These are phyloP conservation scores for Hydrocynus forskahlii DNA, from an alignment of 2,797 vertebrate species.

Conservation along the genomic window DNA sequence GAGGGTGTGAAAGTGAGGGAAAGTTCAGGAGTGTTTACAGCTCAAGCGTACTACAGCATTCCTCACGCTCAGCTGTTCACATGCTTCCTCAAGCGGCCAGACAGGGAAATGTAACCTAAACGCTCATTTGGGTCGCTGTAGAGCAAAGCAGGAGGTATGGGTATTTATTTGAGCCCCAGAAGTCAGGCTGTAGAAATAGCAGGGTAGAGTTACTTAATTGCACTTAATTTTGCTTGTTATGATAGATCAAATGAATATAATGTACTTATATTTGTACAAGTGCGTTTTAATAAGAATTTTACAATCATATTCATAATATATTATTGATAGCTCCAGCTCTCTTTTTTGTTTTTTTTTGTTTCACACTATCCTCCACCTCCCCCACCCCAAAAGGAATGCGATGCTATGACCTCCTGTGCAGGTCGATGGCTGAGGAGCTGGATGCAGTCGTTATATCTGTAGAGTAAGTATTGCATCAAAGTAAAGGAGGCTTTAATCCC, in stretches of 20 bases:
- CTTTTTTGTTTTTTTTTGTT: slow-evolving; percentile 10
- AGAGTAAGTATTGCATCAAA: slow-evolving; percentile 82
- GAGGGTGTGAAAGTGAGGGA: neutral
- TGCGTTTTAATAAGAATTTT: neutral
- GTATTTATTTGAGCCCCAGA: neutral
- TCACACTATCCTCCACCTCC: neutral
- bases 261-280: neutral
- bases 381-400: slow-evolving; percentile 79
- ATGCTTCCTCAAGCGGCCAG: neutral
- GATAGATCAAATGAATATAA: neutral
- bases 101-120: neutral
- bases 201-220: neutral
- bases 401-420: slow-evolving; percentile 89
- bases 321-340: neutral
- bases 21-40: neutral
- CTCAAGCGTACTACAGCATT: neutral
- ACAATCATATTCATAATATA: too few relatives aligned
- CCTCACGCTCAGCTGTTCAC: neutral
- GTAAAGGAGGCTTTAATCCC: neutral
- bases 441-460: slow-evolving; percentile 91
- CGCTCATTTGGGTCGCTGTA: neutral
- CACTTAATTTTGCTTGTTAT: neutral
- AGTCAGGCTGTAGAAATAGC: neutral
- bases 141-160: neutral
- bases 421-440: slow-evolving; percentile 87